Conservation (phyloP, 2,113 vertebrate genomes). For the Pelecanoides urinatrix region DNA sequence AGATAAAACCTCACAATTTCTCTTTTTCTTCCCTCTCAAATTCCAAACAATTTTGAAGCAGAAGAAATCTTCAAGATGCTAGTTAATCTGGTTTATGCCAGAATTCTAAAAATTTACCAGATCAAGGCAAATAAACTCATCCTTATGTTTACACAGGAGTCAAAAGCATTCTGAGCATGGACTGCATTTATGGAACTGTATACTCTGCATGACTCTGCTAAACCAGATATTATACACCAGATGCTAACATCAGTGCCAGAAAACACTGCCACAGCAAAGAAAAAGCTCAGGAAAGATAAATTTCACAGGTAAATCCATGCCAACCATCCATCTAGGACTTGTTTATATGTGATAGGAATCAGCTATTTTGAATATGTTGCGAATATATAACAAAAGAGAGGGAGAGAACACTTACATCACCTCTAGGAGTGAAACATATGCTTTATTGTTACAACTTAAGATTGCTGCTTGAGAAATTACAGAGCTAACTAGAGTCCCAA, state of each 20-base stretch:
- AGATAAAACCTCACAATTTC: neutral
- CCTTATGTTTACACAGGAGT: neutral
- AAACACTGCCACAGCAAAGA: slow-evolving; percentile 4
- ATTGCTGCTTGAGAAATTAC: neutral
- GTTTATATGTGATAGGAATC: neutral
- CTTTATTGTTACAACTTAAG: neutral
- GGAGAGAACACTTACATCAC: neutral
- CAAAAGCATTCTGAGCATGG: neutral
- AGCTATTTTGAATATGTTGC: neutral
- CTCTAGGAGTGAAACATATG: neutral
- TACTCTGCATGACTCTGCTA: neutral
- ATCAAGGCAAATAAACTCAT: neutral
- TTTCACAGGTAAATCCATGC: neutral
- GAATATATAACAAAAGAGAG: neutral
- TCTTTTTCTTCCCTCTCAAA: neutral
- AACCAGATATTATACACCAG: neutral
- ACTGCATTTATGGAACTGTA: neutral
- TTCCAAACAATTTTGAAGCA: neutral
- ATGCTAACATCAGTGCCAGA: neutral
- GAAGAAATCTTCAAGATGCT: neutral
- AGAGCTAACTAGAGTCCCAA: neutral
- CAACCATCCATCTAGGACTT: neutral
- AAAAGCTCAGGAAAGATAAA: neutral
- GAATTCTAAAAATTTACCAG: neutral
- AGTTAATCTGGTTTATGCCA: neutral